Percentiles rank a stretch among this genome's conserved stretches.
Conservation (phyloP, 2,113 vertebrate genomes). For the Orycteropus afer region DNA sequence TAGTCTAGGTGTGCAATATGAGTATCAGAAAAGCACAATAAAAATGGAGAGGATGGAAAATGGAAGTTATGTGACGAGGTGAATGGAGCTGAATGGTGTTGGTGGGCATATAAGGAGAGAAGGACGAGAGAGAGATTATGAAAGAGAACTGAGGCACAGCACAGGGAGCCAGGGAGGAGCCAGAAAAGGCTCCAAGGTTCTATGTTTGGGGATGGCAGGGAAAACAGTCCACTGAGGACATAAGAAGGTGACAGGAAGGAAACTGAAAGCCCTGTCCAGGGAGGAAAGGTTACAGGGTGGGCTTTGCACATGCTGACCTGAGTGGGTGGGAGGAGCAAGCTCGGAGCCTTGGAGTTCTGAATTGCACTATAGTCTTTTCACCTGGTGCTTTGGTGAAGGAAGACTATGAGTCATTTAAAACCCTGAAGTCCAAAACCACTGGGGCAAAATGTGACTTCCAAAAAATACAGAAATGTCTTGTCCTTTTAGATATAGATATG, state of each 20-base stretch:
- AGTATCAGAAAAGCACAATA: background rate
- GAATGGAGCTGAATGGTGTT: background rate
- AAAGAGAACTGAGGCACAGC: background rate
- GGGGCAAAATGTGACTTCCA: background rate
- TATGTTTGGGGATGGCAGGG: background rate
- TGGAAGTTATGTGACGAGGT: background rate
- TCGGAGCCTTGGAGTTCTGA: background rate
- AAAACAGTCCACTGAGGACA: accelerated
- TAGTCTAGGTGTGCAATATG: background rate
- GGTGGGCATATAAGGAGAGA: no score
- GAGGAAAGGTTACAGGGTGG: background rate
- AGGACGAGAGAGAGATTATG: background rate
- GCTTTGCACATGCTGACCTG: background rate
- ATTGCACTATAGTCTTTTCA: background rate
- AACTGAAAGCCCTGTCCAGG: background rate
- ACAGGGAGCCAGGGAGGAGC: background rate
- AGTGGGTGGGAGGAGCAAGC: background rate
- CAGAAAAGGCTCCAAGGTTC: background rate
- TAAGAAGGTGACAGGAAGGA: background rate
- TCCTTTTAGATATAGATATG: background rate
- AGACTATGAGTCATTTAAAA: background rate
- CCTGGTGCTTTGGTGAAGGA: background rate
- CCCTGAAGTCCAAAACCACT: background rate
- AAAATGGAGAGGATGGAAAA: background rate
- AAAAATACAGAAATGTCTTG: background rate